These are phyloP conservation scores for Agapornis roseicollis DNA, from an alignment of 2,113 vertebrate genomes.

Conservation along the genomic window DNA sequence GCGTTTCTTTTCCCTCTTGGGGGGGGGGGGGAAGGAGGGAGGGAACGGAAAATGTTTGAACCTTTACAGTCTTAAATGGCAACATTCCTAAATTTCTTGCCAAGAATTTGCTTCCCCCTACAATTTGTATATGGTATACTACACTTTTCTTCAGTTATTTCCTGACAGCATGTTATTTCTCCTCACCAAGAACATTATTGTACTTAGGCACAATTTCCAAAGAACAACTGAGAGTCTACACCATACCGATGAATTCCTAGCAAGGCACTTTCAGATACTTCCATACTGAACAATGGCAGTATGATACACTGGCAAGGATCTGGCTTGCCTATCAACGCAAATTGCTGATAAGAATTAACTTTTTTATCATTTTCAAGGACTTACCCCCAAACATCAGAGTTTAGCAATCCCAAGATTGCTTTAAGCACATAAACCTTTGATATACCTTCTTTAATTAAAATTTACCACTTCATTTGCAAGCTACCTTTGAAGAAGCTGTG, in stretches of 20 bases:
- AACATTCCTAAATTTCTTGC: conserved; percentile 43
- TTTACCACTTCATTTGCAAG: not conserved
- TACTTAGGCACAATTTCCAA: conserved; percentile 54
- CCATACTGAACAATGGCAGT: not conserved
- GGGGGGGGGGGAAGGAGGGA: not conserved
- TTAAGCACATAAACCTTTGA: not conserved
- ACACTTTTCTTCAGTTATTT: conserved; percentile 67
- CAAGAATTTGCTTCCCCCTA: conserved; percentile 57
- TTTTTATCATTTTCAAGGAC: not conserved
- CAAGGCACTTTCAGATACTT: not conserved
- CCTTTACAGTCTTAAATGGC: conserved; percentile 3
- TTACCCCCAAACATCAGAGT: not conserved
- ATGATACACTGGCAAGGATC: not conserved
- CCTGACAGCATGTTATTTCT: conserved; percentile 67
- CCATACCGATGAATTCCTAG: conserved; percentile 10
- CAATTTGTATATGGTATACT: conserved; percentile 65
- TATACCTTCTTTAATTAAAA: not conserved
- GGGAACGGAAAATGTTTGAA: not conserved
- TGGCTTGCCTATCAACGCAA: not conserved
- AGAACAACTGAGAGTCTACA: not conserved
- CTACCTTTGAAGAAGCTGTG: not conserved
- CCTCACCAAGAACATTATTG: conserved; percentile 57
- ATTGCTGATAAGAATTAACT: not conserved
- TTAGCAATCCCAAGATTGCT: not conserved
- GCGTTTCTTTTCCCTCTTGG: not conserved